Evolutionary conservation across 2,888 invertebrate genomes (phyloP).

Genomic region (Marasmarcha lunaedactyla): DNA sequence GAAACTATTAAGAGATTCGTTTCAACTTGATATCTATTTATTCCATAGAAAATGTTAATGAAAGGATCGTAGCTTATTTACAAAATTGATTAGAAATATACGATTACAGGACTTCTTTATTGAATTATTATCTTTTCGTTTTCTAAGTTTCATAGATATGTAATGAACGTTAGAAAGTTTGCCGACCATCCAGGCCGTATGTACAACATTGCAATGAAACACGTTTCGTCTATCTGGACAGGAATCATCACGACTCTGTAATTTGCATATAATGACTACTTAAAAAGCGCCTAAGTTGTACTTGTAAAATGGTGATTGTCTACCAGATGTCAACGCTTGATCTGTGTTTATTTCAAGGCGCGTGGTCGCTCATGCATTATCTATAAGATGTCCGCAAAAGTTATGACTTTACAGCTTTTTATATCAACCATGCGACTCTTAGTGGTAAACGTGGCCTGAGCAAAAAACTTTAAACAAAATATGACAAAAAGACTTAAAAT

Average conservation of each 20-base stretch:
- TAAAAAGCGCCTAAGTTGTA: constrained; percentile 38
- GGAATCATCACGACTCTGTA: constrained; percentile 41
- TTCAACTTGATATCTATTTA: too few relatives aligned
- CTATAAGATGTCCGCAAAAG: not conserved
- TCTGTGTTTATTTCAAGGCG: constrained; percentile 37
- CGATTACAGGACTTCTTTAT: too few relatives aligned
- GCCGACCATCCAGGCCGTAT: constrained; percentile 5
- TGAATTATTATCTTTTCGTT: too few relatives aligned
- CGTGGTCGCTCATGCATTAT: constrained; percentile 21
- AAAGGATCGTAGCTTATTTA: too few relatives aligned
- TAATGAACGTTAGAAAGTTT: too few relatives aligned
- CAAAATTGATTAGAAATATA: too few relatives aligned
- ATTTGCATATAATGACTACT: constrained; percentile 60
- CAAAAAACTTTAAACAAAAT: not conserved
- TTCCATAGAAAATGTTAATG: too few relatives aligned
- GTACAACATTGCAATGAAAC: constrained; percentile 21
- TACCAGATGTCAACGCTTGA: constrained; percentile 40
- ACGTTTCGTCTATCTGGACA: constrained; percentile 38
- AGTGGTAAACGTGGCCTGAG: not conserved
- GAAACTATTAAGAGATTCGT: too few relatives aligned
- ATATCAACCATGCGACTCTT: too few relatives aligned
- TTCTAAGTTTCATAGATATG: too few relatives aligned
- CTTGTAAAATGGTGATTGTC: not conserved
- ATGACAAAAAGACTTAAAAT: not conserved
- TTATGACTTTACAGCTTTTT: constrained; percentile 5